phyloP scores from a whole-genome alignment of 2,888 invertebrate genomes.

The Leucoma salicis region DNA sequence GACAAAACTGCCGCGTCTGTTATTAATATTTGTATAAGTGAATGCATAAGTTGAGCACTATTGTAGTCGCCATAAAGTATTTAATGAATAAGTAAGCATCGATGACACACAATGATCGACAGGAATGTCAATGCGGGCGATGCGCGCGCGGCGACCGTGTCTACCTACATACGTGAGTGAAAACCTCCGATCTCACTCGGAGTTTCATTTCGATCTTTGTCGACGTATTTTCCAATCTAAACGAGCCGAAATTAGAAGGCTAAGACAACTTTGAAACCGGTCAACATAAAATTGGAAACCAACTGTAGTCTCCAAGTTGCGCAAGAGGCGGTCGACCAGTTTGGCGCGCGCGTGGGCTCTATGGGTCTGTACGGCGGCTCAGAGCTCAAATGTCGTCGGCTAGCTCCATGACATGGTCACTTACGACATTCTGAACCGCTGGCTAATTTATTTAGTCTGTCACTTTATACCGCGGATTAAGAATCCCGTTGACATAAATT shows the following conservation, averaged over 20 bases:
- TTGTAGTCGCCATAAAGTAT: slow-evolving; percentile 37
- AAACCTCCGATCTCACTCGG: slow-evolving; percentile 40
- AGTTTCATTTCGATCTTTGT: slow-evolving; percentile 48
- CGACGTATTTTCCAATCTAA: slow-evolving; percentile 78
- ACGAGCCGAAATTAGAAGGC: slow-evolving; percentile 81
- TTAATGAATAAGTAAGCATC: slow-evolving; percentile 40
- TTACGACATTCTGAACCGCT: slow-evolving; percentile 45
- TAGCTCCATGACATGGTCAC: slow-evolving; percentile 26
- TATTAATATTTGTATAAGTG: no score
- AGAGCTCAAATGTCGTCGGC: slow-evolving; percentile 23
- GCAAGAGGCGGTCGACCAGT: slow-evolving; percentile 75
- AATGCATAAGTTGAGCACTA: no score
- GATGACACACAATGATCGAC: slow-evolving; percentile 34
- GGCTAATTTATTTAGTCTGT: slow-evolving; percentile 60
- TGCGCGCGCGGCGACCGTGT: slow-evolving; percentile 15
- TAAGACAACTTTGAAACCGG: slow-evolving; percentile 78
- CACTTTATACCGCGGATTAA: slow-evolving; percentile 68
- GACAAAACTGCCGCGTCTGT: no score
- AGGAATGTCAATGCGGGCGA: slow-evolving; percentile 34
- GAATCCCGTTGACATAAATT: slow-evolving; percentile 72
- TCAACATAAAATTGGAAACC: slow-evolving; percentile 83
- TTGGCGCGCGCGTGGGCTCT: slow-evolving; percentile 76
- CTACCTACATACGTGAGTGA: slow-evolving; percentile 38
- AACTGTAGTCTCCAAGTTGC: slow-evolving; percentile 76
- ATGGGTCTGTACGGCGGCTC: slow-evolving; percentile 36